Evolutionary conservation across 2,113 vertebrate species (phyloP).

Genomic region (Hippocampus comes): DNA sequence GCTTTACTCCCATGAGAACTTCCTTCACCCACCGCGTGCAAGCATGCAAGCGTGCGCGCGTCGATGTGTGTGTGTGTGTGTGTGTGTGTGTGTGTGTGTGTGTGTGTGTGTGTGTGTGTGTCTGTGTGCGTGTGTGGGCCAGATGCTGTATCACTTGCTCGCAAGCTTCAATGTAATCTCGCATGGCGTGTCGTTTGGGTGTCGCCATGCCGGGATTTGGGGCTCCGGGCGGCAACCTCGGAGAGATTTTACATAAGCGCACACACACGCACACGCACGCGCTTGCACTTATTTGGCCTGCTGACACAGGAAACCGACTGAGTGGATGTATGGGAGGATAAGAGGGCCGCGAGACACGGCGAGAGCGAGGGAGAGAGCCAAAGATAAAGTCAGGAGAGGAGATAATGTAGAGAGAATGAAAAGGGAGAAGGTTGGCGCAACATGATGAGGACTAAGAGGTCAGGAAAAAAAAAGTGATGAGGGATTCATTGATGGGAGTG

Average conservation of each 20-base stretch:
- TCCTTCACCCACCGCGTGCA: neutral
- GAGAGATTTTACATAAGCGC: neutral
- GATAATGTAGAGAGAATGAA: slow-evolving; percentile 3
- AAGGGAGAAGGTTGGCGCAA: slow-evolving; percentile 16
- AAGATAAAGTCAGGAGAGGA: slow-evolving; percentile 5
- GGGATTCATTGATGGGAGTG: slow-evolving; percentile 15
- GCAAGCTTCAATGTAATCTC: slow-evolving; percentile 56
- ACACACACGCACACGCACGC: slow-evolving; percentile 22
- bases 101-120: too few relatives aligned
- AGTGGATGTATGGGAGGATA: slow-evolving; percentile 56
- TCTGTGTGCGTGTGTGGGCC: slow-evolving; percentile 17
- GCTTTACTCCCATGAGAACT: slow-evolving; percentile 3
- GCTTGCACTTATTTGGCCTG: slow-evolving; percentile 48
- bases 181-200: slow-evolving; percentile 30
- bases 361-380: slow-evolving; percentile 5
- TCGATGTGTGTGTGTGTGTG: neutral
- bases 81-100: too few relatives aligned
- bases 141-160: slow-evolving; percentile 58
- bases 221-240: neutral
- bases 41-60: slow-evolving; percentile 4
- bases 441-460: slow-evolving; percentile 28
- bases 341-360: slow-evolving; percentile 42
- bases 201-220: slow-evolving; percentile 5
- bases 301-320: slow-evolving; percentile 55
- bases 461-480: slow-evolving; percentile 10